Conservation (phyloP, 2,113 vertebrate species). For the Eolophus roseicapilla region DNA sequence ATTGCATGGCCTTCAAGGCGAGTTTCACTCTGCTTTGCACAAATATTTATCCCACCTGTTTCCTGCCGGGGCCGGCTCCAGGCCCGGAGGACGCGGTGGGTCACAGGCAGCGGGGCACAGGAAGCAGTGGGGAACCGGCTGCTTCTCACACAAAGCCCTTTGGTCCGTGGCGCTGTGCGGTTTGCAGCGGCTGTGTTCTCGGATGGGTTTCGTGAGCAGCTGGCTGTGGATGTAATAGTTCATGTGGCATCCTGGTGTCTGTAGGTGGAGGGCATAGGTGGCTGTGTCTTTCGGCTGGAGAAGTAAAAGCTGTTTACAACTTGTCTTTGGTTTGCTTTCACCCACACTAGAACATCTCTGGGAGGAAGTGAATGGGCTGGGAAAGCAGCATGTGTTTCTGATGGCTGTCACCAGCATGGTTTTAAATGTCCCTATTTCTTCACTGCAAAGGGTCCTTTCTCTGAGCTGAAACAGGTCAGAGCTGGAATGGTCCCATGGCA, state of each 20-base stretch:
- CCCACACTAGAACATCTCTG: not conserved
- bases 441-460: not conserved
- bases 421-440: not conserved
- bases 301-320: not conserved
- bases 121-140: not conserved
- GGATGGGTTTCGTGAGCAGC: not conserved
- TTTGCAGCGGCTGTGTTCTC: not conserved
- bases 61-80: constrained; percentile 37
- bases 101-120: constrained; percentile 16
- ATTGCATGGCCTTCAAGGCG: constrained; percentile 53
- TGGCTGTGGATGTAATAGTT: not conserved
- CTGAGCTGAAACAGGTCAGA: rapidly evolving
- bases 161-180: not conserved
- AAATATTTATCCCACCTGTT: constrained; percentile 70
- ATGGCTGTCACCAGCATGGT: not conserved
- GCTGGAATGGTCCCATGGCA: rapidly evolving
- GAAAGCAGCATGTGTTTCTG: not conserved
- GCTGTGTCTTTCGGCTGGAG: not conserved
- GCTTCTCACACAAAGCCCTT: not conserved
- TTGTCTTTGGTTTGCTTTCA: not conserved
- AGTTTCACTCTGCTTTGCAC: constrained; percentile 37
- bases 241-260: rapidly evolving
- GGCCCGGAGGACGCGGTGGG: constrained; percentile 46
- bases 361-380: rapidly evolving
- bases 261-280: rapidly evolving